Conservation (phyloP, 1,140 invertebrate genomes). For the Periplaneta americana region DNA sequence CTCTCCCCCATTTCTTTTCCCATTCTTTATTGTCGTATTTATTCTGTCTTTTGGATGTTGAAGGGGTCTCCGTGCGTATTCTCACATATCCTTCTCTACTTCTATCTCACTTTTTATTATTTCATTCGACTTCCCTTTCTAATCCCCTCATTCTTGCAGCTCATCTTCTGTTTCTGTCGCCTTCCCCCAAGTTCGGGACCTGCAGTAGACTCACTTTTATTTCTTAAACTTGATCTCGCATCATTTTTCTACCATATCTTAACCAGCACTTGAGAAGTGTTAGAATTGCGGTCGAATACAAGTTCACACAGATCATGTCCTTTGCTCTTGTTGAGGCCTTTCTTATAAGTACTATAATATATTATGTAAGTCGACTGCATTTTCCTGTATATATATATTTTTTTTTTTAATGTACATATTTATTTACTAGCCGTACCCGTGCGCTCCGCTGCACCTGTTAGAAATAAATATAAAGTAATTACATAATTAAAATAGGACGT, state of each 20-base stretch:
- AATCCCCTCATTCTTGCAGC: too few relatives aligned
- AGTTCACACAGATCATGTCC: too few relatives aligned
- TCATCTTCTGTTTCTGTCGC: background rate
- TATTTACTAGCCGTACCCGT: too few relatives aligned
- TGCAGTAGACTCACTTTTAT: background rate
- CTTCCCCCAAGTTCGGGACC: background rate
- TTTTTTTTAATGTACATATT: too few relatives aligned
- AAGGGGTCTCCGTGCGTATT: background rate
- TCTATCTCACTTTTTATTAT: background rate
- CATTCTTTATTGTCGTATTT: conserved; percentile 1
- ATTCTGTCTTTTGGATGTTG: background rate
- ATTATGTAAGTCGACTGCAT: too few relatives aligned
- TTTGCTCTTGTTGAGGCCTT: too few relatives aligned
- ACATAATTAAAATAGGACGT: too few relatives aligned
- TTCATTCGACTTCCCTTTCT: background rate
- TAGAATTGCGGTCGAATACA: too few relatives aligned
- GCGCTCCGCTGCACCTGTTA: too few relatives aligned
- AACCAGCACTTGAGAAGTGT: background rate
- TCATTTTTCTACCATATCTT: background rate
- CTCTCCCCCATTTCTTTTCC: background rate
- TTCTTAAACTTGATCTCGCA: background rate
- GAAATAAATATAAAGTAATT: too few relatives aligned
- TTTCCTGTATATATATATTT: too few relatives aligned
- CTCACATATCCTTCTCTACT: background rate
- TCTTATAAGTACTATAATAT: too few relatives aligned